Base-by-base conservation (phyloP, 2,888 invertebrate species). In the Aplocera efformata region DNA sequence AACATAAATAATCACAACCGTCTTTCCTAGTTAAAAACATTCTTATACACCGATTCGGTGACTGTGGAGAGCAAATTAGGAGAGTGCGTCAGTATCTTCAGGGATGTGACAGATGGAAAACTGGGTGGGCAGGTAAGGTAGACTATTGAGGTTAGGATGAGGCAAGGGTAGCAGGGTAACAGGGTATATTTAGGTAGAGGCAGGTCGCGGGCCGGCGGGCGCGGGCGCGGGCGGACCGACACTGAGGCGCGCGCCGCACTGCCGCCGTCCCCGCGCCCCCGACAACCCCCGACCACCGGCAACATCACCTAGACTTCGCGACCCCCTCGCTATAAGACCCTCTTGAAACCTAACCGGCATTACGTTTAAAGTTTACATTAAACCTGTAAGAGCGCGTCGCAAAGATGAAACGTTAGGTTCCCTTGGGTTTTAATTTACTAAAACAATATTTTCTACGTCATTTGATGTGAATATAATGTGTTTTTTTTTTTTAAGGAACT, bases 211-310 rank as follows among this genome's bases (percentile, higher is more conserved):
- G 69, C 72, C 67, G 66, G 71, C 69, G 69, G 69, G 79, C 76
- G 82, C 79, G 82, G 82, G 81, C 78, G 83, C 82, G 82, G 79
- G 84, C 74, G 79, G 77, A 76, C 77, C 79, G 67, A 79, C 80
- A 86, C 86, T 84, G 84, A 79, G 67, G 79, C 79, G 83, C 81
- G 82, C 82, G 79, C 79, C 79, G 80, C 76, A 53, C 69, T 50
- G 58, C 70, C 74, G 58, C 63, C 47, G 52, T 56, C 39, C 33
- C 38, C 42, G 56, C 72, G 66, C 71, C 56, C 48, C 54, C 45
- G 39, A 61, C 62, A 59, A 60, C 60, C 72, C 58, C 63, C 58
- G 25, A 53, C 58, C 56, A 50, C 56, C 53, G 44, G 43, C 51
- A 48, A 42, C 53, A 53, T 54, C 51, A 74, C 71, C 75, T 79